phyloP scores from a whole-genome alignment of 2,888 invertebrate species.

The Tipula vernalis region DNA sequence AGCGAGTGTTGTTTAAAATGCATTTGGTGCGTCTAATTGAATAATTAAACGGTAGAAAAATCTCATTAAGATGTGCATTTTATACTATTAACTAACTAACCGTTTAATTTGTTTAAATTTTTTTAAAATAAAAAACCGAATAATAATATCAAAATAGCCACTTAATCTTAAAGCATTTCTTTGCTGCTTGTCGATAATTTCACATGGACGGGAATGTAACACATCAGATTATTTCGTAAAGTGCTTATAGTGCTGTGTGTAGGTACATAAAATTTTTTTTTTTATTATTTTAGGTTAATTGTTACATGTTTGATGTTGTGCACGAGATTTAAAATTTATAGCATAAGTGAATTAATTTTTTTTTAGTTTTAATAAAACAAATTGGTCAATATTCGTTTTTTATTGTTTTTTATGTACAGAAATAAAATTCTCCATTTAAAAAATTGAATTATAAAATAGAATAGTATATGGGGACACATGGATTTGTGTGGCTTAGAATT shows the following conservation, averaged over 20 bases:
- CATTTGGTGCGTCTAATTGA: background rate
- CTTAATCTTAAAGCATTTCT: background rate
- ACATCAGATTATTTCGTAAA: background rate
- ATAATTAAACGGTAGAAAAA: constrained; percentile 4
- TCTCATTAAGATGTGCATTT: background rate
- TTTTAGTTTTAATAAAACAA: background rate
- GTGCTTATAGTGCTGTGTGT: background rate
- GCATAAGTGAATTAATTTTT: background rate
- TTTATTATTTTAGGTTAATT: background rate
- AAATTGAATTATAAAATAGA: background rate
- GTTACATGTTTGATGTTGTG: background rate
- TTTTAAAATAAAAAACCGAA: background rate
- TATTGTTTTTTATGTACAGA: background rate
- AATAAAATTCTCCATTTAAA: background rate
- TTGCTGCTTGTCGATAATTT: background rate
- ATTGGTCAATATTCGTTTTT: background rate
- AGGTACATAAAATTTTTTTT: background rate
- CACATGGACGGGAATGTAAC: background rate
- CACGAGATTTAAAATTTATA: background rate
- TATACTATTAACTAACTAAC: background rate
- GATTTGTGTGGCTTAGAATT: background rate
- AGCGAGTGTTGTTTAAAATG: background rate
- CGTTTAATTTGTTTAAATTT: background rate
- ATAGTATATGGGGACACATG: background rate
- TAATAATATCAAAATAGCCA: background rate